phyloP scores from a whole-genome alignment of 2,113 vertebrate species.

The Erinaceus europaeus region DNA sequence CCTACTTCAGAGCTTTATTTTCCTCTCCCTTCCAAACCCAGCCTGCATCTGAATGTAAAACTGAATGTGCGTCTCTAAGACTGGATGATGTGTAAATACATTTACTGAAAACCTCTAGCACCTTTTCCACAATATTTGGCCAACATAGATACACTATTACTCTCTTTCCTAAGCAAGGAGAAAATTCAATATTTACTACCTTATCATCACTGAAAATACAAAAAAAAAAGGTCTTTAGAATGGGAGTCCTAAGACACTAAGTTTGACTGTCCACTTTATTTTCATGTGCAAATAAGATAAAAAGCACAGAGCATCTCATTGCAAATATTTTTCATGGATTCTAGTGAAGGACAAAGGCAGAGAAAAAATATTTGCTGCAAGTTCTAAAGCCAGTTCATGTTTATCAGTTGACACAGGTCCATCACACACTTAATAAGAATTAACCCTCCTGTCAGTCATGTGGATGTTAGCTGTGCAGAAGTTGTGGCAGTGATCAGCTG shows the following conservation, averaged over 20 bases:
- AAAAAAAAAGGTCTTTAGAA: conserved; percentile 38
- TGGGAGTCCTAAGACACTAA: conserved; percentile 21
- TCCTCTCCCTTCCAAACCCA: conserved; percentile 16
- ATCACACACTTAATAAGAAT: conserved; percentile 44
- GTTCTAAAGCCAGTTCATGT: conserved; percentile 20
- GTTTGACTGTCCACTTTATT: conserved; percentile 72
- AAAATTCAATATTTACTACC: background rate
- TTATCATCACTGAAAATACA: conserved; percentile 37
- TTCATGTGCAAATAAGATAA: conserved; percentile 56
- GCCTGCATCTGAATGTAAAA: conserved; percentile 14
- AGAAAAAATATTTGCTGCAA: conserved; percentile 9
- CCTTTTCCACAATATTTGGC: background rate
- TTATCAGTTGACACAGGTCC: background rate
- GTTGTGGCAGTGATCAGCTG: background rate
- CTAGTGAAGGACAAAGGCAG: conserved; percentile 31
- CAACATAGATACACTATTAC: background rate
- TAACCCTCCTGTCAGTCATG: conserved; percentile 1
- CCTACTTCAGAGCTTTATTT: conserved; percentile 57
- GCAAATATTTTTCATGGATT: conserved; percentile 56
- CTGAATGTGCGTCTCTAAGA: conserved; percentile 18
- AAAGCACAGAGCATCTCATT: conserved; percentile 39
- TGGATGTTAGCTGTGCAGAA: background rate
- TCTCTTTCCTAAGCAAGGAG: background rate
- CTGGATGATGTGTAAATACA: conserved; percentile 47
- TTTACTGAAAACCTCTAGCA: background rate